Evolutionary conservation across 2,888 invertebrate species (phyloP).

Genomic region (Yponomeuta sedellus): DNA sequence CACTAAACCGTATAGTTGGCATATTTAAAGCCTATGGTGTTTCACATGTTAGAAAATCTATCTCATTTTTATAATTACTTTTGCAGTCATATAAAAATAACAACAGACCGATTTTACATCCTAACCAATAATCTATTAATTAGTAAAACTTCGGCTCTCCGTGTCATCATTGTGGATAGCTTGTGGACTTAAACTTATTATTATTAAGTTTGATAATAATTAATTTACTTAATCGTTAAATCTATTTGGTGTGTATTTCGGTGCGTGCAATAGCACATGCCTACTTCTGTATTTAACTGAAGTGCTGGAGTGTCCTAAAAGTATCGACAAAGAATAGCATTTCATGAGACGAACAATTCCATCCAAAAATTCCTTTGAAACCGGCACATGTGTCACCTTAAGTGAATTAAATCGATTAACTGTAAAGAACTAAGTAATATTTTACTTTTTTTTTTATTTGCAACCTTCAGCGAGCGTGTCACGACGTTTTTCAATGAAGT

Average conservation of each 20-base stretch:
- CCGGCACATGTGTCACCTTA: neutral
- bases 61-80: slow-evolving; percentile 45
- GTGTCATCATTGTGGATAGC: slow-evolving; percentile 44
- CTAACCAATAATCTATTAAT: slow-evolving; percentile 66
- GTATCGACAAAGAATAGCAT: slow-evolving; percentile 41
- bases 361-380: slow-evolving; percentile 58
- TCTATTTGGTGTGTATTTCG: slow-evolving; percentile 68
- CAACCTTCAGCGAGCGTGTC: slow-evolving; percentile 69
- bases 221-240: slow-evolving; percentile 31
- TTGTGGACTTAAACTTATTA: slow-evolving; percentile 55
- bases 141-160: slow-evolving; percentile 34
- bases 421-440: slow-evolving; percentile 13
- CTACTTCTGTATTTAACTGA: slow-evolving; percentile 54
- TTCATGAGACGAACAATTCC: slow-evolving; percentile 54
- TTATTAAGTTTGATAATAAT: slow-evolving; percentile 42
- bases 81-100: slow-evolving; percentile 76
- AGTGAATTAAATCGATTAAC: neutral
- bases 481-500: slow-evolving; percentile 27
- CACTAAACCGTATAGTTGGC: slow-evolving; percentile 26
- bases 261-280: slow-evolving; percentile 74
- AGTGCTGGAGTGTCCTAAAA: slow-evolving; percentile 41
- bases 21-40: slow-evolving; percentile 51
- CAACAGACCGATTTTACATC: slow-evolving; percentile 60
- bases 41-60: slow-evolving; percentile 61
- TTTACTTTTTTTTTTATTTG: slow-evolving; percentile 38